Base-by-base conservation (phyloP, 2,888 invertebrate genomes). In the Netelia fuscicornis region DNA sequence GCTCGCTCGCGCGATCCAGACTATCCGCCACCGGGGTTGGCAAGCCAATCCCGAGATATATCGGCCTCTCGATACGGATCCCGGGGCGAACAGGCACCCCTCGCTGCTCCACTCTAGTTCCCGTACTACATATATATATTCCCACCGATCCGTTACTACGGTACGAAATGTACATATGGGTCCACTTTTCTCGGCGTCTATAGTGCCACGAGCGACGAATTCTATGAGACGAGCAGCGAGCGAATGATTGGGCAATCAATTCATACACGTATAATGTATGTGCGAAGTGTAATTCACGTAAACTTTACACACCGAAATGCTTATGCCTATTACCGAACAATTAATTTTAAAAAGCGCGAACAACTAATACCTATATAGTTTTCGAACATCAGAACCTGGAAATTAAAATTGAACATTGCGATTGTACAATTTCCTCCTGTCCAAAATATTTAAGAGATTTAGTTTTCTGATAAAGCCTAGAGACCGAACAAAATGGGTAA, bases 41-140 rank as follows among this genome's bases (percentile, higher is more conserved):
- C 94, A 94, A 94, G 94, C 95, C 95, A 94, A 95, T 95, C 94
- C 92, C 94, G 94, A 95, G 95, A 95, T 95, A 94, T 95, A 94
- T 94, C 95, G 94, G 92, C 84, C 58, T 84, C 91, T 92, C 92
- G 93, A 93, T 93, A 93, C 91, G 91, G 90, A 92, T 92, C 91
- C 92, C 86, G 82, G 65, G 78, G 83, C 86, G 83, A 86, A 84
- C 79, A 79, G 82, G 83, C 84, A 71, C 76, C 83, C 71, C 84
- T 76, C 67, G 58, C 25, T 68, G 62, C 78, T 52, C n/a, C 67
- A 60, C 80, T 79, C 75, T 75, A 75, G 80, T 76, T 71, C 70
- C 67, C 67, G 68, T 74, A 20, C 62, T 37, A 23, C 42, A 72
- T 72, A 60, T 72, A 60, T 20, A 58, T 80, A 42, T 56, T 56